phyloP scores from a whole-genome alignment of 2,888 invertebrate genomes.

The Athalia circularis region DNA sequence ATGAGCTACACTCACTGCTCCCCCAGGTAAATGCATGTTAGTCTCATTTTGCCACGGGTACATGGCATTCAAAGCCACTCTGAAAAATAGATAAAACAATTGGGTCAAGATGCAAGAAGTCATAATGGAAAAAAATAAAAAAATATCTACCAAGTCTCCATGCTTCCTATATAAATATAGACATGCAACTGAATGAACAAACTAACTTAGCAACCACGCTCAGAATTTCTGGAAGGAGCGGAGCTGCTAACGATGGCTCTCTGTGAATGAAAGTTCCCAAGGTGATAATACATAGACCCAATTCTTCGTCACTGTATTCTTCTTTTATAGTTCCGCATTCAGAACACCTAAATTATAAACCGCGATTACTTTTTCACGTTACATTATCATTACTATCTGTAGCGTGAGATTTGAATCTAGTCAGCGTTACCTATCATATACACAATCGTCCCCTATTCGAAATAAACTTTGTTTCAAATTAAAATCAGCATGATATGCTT shows the following conservation, averaged over 20 bases:
- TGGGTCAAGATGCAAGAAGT: not conserved
- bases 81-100: slow-evolving; percentile 63
- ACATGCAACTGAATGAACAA: slow-evolving; percentile 24
- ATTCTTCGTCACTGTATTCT: slow-evolving; percentile 97
- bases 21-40: slow-evolving; percentile 93
- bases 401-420: slow-evolving; percentile 15
- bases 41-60: slow-evolving; percentile 94
- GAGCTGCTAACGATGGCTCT: slow-evolving; percentile 96
- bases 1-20: slow-evolving; percentile 95
- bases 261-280: slow-evolving; percentile 97
- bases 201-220: slow-evolving; percentile 90
- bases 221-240: slow-evolving; percentile 92
- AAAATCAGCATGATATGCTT: slow-evolving; percentile 76
- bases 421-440: slow-evolving; percentile 78
- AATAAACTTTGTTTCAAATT: slow-evolving; percentile 80
- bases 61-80: slow-evolving; percentile 85
- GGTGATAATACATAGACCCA: slow-evolving; percentile 94
- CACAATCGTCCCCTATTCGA: slow-evolving; percentile 83
- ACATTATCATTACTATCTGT: not conserved
- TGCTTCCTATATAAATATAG: slow-evolving; percentile 19
- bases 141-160: not conserved
- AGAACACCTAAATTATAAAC: slow-evolving; percentile 78
- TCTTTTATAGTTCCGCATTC: slow-evolving; percentile 94
- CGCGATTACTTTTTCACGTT: not conserved
- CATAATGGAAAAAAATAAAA: not conserved